Evolutionary conservation across 2,888 invertebrate genomes (phyloP).

Genomic region (Sericinus montela): DNA sequence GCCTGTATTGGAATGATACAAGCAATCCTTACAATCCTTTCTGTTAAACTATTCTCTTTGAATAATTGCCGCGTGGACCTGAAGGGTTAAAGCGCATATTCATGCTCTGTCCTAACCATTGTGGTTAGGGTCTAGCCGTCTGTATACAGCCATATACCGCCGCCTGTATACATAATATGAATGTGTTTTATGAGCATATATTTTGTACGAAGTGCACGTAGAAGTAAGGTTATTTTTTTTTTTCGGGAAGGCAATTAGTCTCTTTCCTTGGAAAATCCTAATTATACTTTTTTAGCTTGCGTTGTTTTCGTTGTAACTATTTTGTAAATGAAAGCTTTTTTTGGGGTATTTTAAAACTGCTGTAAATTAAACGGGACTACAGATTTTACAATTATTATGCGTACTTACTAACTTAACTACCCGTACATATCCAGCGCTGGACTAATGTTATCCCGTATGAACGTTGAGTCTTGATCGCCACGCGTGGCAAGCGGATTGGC

Average conservation of each 20-base stretch:
- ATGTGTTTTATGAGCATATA: constrained; percentile 5
- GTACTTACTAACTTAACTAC: too few relatives aligned
- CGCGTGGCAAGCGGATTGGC: too few relatives aligned
- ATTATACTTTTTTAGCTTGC: neutral
- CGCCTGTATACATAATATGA: too few relatives aligned
- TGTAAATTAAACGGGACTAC: too few relatives aligned
- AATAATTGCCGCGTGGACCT: constrained; percentile 79
- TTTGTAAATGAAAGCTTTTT: constrained; percentile 1
- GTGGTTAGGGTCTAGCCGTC: constrained; percentile 54
- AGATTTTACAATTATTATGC: too few relatives aligned
- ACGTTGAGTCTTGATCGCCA: too few relatives aligned
- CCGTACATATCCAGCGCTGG: too few relatives aligned
- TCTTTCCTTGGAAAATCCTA: constrained; percentile 6
- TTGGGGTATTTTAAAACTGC: too few relatives aligned
- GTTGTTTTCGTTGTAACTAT: constrained; percentile 8
- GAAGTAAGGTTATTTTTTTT: neutral
- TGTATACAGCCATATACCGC: constrained; percentile 20
- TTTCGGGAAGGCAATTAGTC: constrained; percentile 15
- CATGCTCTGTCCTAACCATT: constrained; percentile 67
- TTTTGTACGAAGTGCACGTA: neutral
- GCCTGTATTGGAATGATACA: constrained; percentile 26
- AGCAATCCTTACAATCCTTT: constrained; percentile 72
- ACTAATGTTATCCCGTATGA: too few relatives aligned
- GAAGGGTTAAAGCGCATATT: constrained; percentile 75
- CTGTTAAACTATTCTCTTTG: constrained; percentile 80